A percentile compares a stretch with the other conserved stretches of the same genome.
Conservation (phyloP, 30 jellyfish, hydroid and myxozoan genomes). For the Rhopilema esculentum region DNA sequence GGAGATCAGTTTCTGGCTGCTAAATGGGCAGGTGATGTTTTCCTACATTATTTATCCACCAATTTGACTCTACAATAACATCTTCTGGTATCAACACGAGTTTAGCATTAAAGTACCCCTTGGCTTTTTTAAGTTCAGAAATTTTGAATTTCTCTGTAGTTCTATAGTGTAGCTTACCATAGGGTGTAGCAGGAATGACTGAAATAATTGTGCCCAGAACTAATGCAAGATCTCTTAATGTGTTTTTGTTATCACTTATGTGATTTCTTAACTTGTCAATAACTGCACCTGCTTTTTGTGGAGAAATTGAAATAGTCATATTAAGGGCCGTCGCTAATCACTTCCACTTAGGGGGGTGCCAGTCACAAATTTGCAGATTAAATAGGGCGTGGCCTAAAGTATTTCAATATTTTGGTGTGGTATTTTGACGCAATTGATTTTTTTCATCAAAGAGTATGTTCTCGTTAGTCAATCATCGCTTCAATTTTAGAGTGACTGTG, state of each 20-base stretch:
- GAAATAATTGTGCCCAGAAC: conserved; percentile 41
- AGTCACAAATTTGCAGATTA: too few relatives aligned
- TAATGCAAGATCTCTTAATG: conserved; percentile 41
- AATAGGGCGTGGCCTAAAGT: too few relatives aligned
- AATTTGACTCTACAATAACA: conserved; percentile 22
- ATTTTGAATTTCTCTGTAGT: conserved; percentile 31
- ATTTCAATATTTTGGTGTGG: too few relatives aligned
- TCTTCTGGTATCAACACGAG: conserved; percentile 7
- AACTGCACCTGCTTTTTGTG: conserved; percentile 15
- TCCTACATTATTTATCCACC: conserved; percentile 40
- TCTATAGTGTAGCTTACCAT: conserved; percentile 63
- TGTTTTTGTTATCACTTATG: background rate
- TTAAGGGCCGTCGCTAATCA: too few relatives aligned
- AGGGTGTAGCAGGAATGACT: conserved; percentile 49
- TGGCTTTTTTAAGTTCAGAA: conserved; percentile 12
- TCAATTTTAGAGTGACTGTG: too few relatives aligned
- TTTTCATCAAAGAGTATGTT: too few relatives aligned
- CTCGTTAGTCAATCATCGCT: too few relatives aligned
- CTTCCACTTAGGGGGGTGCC: too few relatives aligned
- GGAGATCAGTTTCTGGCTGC: conserved; percentile 17
- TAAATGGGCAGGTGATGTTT: conserved; percentile 1
- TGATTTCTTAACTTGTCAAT: background rate
- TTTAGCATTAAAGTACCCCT: conserved; percentile 51
- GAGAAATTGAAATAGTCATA: conserved; percentile 8
- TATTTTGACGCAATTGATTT: too few relatives aligned